Base-by-base conservation (phyloP, 2,113 vertebrate genomes). In the Lophotis ruficrista region DNA sequence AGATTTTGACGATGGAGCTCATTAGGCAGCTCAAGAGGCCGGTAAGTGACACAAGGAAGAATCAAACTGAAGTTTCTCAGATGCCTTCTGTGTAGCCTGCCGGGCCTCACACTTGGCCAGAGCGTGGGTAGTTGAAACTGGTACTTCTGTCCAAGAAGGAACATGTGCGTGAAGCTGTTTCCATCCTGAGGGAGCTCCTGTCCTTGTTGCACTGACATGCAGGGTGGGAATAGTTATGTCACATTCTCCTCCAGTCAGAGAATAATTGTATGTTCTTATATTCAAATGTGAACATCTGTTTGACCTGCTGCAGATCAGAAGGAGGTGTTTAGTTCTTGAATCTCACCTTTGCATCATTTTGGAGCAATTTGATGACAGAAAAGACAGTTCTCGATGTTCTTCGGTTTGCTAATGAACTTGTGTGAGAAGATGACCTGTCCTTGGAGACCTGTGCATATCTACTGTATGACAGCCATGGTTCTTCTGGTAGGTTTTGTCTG, bases 111-210 rank as follows among this genome's bases (percentile, higher is more conserved):
- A 0, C 56, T 81, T n/a, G 48, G 23, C 50, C 56, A 66, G 30
- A 22, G 30, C 7, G 6, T 48, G 25, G 20, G 31, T 64, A n/a
- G 24, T 27, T 77, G 58, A 68, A 25, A 27, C 14, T 35, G 33
- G 51, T n/a, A 3, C 1, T 0, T 64, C 31, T 60, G 47, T 50
- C 57, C 61, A 41, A 71, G 57, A 31, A 31, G 12, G 22, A 60
- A 23, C 3, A 0, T 1, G 0, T 1, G 0, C 27, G 33, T 62
- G 30, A 76, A 87, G 33, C 56, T 41, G 5, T 38, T 53, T 48
- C 41, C 17, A 15, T 47, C 45, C 60, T 50, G 12, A 17, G 24
- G 43, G 54, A 41, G 25, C 66, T 61, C n/a, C n/a, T 62, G 37
- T 30, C 57, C 48, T 53, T 62, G 33, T 54, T 16, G 19, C 16